Base-by-base conservation (phyloP, 2,888 invertebrate species). In the Sericinus montela region DNA sequence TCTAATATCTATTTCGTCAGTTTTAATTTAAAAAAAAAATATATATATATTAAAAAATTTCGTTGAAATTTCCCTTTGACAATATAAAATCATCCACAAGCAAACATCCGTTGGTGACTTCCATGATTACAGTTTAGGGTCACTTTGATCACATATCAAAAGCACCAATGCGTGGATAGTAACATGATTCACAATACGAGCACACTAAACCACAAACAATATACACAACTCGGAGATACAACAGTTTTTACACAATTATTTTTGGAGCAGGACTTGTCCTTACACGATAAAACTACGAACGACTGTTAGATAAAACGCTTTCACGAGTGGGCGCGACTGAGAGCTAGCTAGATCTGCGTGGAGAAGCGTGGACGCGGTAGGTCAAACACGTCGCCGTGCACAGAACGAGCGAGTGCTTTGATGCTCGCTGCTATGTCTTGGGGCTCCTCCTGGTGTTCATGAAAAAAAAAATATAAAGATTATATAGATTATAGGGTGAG, bases 341-440 rank as follows among this genome's bases (percentile, higher is more conserved):
- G 32, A 28, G 47, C 48, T 69, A 47, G 67, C 91, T 93, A 95
- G 87, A 95, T 94, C 89, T 94, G 94, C 55, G 95, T 95, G 75
- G 94, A 94, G 89, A 95, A 93, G 69, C 96, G 92, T 56, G 96
- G 95, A 54, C 94, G 91, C 36, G 97, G 97, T 70, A 97, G 86
- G 69, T 97, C 97, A 84, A 96, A 97, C 60, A 95, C 94, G 80
- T 97, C 96, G 53, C 95, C 96, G 81, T 95, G 95, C 53, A 97
- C 95, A 63, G 97, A 97, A 65, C 94, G 94, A 14, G 97, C 97
- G 65, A 97, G 84, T n/a, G 97, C 97, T 80, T 95, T 95, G 74
- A 97, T 97, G 74, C 95, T 96, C 36, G 96, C 97, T 56, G 96
- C 96, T 72, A 97, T 97, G 75, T 96, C 95, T 54, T 92, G 91